These are phyloP conservation scores for Aegypius monachus DNA, from an alignment of 2,113 vertebrate genomes.

Conservation along the genomic window DNA sequence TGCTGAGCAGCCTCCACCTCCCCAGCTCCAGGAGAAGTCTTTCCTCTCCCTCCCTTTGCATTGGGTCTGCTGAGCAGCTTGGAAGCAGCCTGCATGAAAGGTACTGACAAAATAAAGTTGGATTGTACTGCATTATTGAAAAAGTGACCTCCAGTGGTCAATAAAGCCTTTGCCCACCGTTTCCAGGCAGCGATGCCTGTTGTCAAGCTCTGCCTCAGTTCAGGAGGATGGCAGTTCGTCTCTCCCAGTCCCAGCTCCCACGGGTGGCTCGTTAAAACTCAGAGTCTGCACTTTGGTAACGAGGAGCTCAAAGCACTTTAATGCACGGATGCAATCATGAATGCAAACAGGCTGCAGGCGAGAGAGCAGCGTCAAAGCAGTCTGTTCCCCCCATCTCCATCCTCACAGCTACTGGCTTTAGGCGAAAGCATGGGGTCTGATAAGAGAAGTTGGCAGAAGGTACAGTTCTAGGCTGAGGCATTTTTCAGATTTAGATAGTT, in stretches of 20 bases:
- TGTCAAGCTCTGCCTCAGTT: conserved; percentile 38
- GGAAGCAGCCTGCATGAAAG: conserved; percentile 61
- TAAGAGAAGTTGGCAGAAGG: conserved; percentile 7
- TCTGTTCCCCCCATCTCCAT: not conserved
- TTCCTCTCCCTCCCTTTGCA: not conserved
- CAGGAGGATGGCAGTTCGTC: not conserved
- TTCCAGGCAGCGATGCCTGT: conserved; percentile 64
- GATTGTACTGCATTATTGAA: conserved; percentile 75
- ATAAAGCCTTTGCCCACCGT: conserved; percentile 71
- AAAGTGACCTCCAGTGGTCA: conserved; percentile 76
- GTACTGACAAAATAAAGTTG: conserved; percentile 74
- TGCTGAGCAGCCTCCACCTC: conserved; percentile 25
- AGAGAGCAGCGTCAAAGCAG: not conserved
- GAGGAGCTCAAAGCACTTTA: conserved; percentile 46
- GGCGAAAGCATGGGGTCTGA: not conserved
- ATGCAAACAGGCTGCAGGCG: conserved; percentile 50
- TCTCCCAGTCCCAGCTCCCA: conserved; percentile 19
- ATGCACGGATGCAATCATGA: conserved; percentile 36
- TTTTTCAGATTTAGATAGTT: not conserved
- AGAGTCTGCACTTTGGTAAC: conserved; percentile 45
- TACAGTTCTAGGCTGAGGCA: not conserved
- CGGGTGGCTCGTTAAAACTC: conserved; percentile 28
- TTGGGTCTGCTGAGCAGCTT: not conserved
- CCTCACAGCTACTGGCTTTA: not conserved
- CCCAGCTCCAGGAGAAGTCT: not conserved